Evolutionary conservation across 92 coral and sea anemone species (phyloP).

Genomic region (Isaurus tuberculatus): DNA sequence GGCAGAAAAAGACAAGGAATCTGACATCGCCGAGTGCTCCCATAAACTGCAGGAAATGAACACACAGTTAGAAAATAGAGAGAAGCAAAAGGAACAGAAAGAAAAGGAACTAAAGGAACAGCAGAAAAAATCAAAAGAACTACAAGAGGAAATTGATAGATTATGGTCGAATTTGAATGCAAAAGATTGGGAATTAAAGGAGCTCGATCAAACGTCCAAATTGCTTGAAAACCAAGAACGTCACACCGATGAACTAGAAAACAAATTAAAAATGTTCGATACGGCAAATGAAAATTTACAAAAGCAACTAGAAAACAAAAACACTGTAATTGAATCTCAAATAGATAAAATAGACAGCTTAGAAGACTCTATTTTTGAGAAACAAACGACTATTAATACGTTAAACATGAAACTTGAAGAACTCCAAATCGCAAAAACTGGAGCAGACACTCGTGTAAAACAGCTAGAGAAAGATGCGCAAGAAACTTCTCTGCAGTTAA

Average conservation of each 20-base stretch:
- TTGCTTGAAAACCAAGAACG: slow-evolving; percentile 61
- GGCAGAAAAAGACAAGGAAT: slow-evolving; percentile 35
- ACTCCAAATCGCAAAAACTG: slow-evolving; percentile 51
- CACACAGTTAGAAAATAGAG: slow-evolving; percentile 41
- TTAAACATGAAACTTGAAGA: slow-evolving; percentile 51
- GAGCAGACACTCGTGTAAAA: slow-evolving; percentile 52
- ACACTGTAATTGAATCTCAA: slow-evolving; percentile 23
- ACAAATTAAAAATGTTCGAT: slow-evolving; percentile 21
- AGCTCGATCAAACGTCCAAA: slow-evolving; percentile 48
- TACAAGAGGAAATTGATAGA: slow-evolving; percentile 48
- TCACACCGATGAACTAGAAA: slow-evolving; percentile 59
- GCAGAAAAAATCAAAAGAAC: slow-evolving; percentile 28
- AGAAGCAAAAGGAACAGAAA: slow-evolving; percentile 26
- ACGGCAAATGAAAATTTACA: slow-evolving; percentile 45
- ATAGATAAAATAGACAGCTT: slow-evolving; percentile 17
- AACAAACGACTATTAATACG: not conserved
- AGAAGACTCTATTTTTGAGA: slow-evolving; percentile 20
- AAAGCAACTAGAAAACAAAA: slow-evolving; percentile 41
- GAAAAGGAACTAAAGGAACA: slow-evolving; percentile 35
- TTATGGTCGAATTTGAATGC: not conserved
- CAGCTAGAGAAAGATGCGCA: slow-evolving; percentile 62
- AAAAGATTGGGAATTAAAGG: slow-evolving; percentile 17
- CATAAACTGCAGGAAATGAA: slow-evolving; percentile 41
- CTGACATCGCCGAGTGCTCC: slow-evolving; percentile 26
- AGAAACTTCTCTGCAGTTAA: slow-evolving; percentile 49